Evolutionary conservation across 2,113 vertebrate species (phyloP).

Genomic region (Hippocampus guttulatus): DNA sequence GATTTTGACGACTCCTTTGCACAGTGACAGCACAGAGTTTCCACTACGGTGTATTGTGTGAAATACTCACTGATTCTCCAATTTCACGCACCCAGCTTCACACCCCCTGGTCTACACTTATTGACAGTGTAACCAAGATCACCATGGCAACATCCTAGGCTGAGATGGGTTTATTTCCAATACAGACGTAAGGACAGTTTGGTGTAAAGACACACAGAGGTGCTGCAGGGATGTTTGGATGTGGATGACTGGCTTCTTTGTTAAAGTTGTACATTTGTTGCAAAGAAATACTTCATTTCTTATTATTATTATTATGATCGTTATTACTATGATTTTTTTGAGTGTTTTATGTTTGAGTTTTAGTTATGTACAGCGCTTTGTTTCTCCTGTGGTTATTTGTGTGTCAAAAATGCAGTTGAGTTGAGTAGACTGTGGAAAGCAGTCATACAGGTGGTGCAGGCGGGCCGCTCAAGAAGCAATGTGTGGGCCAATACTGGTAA

Average conservation of each 20-base stretch:
- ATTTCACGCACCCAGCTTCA: conserved; percentile 7
- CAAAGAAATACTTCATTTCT: neutral
- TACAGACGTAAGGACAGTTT: neutral
- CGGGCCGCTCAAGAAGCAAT: neutral
- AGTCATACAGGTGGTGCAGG: conserved; percentile 36
- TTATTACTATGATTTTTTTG: neutral
- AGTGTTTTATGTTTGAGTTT: neutral
- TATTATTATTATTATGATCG: neutral
- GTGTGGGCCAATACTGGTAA: conserved; percentile 19
- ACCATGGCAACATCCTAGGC: conserved; percentile 3
- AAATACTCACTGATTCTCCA: neutral
- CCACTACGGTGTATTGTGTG: neutral
- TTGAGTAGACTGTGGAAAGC: conserved; percentile 4
- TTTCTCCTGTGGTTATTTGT: neutral
- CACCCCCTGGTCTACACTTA: neutral
- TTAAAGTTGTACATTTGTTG: neutral
- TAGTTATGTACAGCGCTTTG: neutral
- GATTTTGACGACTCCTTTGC: neutral
- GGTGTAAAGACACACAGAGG: neutral
- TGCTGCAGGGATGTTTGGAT: neutral
- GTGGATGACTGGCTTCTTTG: neutral
- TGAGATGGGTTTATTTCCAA: conserved; percentile 4
- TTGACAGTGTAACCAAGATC: conserved; percentile 4
- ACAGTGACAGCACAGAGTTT: neutral
- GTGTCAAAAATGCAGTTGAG: neutral